Base-by-base conservation (phyloP, 2,113 vertebrate species). In the Tachysurus vachellii region DNA sequence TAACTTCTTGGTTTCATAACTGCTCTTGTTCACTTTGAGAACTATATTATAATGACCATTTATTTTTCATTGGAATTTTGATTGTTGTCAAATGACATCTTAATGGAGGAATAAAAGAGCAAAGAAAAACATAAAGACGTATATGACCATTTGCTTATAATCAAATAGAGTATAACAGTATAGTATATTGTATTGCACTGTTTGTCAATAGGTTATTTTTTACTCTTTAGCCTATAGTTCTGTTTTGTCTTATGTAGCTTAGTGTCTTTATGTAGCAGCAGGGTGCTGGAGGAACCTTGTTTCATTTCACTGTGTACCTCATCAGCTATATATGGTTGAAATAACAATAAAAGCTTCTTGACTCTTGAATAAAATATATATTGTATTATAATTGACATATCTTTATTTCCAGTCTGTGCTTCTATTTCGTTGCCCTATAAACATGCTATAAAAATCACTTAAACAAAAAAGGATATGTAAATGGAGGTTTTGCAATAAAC, bases 1-100 rank as follows among this genome's bases (percentile, higher is more conserved):
- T 64, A 88, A 87, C 90, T 90, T 89, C 84, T 91, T 91, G 66
- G 88, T 86, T 83, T 87, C 70, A 84, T n/a, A 56, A 80, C 88
- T 88, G 79, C 88, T 85, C 88, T 87, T 70, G 76, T 80, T 68
- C 21, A 59, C 54, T 23, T 71, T n/a, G 12, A 61, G 59, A 87
- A 82, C 53, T 89, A 86, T 42, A 92, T 91, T 94, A 14, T 26
- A 47, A 76, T 53, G 73, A 53, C 90, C 90, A 92, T 91, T 91
- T 90, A 87, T 89, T 91, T 91, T 91, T 88, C 81, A 83, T 86
- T 21, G 71, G 28, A 71, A 80, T 68, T 64, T 84, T 81, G 77
- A 90, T 87, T 59, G 59, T 87, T 89, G 90, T 91, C 92, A 92
- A 91, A 93, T 91, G 86, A 90, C 89, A 93, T 93, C 92, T 92